phyloP scores from a whole-genome alignment of 2,888 invertebrate species.

The Amiota minor region DNA sequence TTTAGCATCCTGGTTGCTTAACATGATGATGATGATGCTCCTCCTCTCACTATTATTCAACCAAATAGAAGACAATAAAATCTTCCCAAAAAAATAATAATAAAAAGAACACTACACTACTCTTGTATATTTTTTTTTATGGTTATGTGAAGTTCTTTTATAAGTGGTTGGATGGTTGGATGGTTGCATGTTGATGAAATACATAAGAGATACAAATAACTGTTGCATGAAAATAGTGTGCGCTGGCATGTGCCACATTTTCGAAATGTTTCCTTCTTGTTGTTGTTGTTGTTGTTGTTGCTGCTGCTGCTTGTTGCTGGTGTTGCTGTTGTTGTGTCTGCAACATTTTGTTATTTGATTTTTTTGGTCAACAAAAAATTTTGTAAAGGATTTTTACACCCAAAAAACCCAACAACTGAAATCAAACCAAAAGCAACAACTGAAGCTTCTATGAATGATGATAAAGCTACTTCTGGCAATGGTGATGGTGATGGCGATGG shows the following conservation, averaged over 20 bases:
- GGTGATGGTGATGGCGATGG: not conserved
- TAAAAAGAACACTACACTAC: not conserved
- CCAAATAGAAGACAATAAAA: too few species aligned
- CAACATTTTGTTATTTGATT: too few species aligned
- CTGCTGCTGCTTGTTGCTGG: conserved; percentile 1
- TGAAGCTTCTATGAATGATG: conserved; percentile 57
- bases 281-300: conserved; percentile 51
- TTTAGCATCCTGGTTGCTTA: conserved; percentile 29
- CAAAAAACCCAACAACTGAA: not conserved
- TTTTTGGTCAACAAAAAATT: conserved; percentile 51
- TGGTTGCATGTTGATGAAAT: not conserved
- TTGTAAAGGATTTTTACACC: not conserved
- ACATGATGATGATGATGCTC: too few species aligned
- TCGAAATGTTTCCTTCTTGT: conserved; percentile 64
- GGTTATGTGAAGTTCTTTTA: conserved; percentile 23
- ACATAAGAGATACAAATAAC: conserved; percentile 47
- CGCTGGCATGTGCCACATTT: conserved; percentile 66
- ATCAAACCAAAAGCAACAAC: conserved; percentile 43
- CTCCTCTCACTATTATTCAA: too few species aligned
- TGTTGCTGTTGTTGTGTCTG: not conserved
- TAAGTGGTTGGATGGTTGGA: not conserved
- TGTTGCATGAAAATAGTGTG: conserved; percentile 56
- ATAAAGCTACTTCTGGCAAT: not conserved
- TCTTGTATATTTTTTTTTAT: conserved; percentile 19
- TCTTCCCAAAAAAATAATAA: too few species aligned